Conservation (phyloP, 2,888 invertebrate species). For the Drosophila pegasa region DNA sequence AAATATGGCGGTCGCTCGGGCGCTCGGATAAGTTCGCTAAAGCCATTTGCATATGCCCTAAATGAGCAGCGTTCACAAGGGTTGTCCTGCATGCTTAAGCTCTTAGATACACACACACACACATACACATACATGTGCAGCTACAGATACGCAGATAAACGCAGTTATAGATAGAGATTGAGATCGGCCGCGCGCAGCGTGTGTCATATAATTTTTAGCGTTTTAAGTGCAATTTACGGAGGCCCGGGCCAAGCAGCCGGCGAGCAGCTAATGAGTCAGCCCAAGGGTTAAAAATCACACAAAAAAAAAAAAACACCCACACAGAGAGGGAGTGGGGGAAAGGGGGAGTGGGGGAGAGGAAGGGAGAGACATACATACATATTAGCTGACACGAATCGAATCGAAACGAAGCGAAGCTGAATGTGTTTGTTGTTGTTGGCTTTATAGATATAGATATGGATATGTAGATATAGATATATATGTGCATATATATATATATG, state of each 20-base stretch:
- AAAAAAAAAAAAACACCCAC: constrained; percentile 26
- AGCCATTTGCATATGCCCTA: constrained; percentile 73
- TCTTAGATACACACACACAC: constrained; percentile 52
- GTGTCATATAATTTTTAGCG: constrained; percentile 78
- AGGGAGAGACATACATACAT: neutral
- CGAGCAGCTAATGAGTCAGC: constrained; percentile 69
- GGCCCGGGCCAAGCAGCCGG: constrained; percentile 22
- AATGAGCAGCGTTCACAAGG: constrained; percentile 64
- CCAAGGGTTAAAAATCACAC: constrained; percentile 62
- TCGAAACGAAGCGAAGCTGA: constrained; percentile 37
- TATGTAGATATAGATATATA: too few relatives aligned
- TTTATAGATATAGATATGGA: neutral
- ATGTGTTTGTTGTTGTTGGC: constrained; percentile 11
- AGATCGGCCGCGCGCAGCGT: constrained; percentile 52
- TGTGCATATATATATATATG: neutral
- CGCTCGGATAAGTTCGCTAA: constrained; percentile 18
- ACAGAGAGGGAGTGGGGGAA: neutral
- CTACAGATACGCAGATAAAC: constrained; percentile 16
- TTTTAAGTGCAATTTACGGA: constrained; percentile 76
- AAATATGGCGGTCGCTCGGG: constrained; percentile 66
- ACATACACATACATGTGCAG: constrained; percentile 19
- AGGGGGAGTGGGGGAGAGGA: neutral
- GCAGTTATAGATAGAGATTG: constrained; percentile 22
- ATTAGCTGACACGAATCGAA: constrained; percentile 31
- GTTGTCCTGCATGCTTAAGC: constrained; percentile 64